Evolutionary conservation across 2,888 invertebrate species (phyloP).

Genomic region (Scaptomyza flava): DNA sequence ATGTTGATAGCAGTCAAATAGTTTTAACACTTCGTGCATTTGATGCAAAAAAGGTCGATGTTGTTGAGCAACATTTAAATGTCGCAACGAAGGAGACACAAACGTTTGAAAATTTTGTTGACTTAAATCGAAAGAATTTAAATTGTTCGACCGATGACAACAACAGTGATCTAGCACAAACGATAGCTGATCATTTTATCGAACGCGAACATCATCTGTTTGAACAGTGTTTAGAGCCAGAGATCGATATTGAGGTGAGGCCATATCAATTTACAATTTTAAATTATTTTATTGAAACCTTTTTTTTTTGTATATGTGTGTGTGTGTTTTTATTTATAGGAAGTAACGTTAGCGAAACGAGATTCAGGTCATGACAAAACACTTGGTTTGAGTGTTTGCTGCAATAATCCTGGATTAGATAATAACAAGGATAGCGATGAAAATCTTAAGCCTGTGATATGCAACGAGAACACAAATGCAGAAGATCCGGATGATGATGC

Average conservation of each 20-base stretch:
- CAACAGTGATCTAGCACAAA: constrained; percentile 40
- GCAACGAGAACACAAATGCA: constrained; percentile 15
- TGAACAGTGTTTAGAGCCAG: constrained; percentile 86
- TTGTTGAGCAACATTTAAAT: background rate
- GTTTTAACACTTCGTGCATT: constrained; percentile 50
- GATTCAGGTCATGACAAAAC: constrained; percentile 86
- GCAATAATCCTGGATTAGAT: constrained; percentile 81
- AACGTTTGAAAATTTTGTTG: constrained; percentile 83
- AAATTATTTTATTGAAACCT: background rate
- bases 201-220: constrained; percentile 85
- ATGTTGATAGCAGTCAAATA: constrained; percentile 28
- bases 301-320: background rate
- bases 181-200: constrained; percentile 77
- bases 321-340: constrained; percentile 83
- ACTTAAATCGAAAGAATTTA: constrained; percentile 11
- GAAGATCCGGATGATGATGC: constrained; percentile 85
- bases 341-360: constrained; percentile 87
- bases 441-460: constrained; percentile 38
- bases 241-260: constrained; percentile 87
- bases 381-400: constrained; percentile 88
- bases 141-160: constrained; percentile 17
- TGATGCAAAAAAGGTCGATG: background rate
- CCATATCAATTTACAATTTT: background rate
- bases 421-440: constrained; percentile 33
- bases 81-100: constrained; percentile 84